Conservation (phyloP, 2,113 vertebrate genomes). For the Chelonoidis abingdonii region DNA sequence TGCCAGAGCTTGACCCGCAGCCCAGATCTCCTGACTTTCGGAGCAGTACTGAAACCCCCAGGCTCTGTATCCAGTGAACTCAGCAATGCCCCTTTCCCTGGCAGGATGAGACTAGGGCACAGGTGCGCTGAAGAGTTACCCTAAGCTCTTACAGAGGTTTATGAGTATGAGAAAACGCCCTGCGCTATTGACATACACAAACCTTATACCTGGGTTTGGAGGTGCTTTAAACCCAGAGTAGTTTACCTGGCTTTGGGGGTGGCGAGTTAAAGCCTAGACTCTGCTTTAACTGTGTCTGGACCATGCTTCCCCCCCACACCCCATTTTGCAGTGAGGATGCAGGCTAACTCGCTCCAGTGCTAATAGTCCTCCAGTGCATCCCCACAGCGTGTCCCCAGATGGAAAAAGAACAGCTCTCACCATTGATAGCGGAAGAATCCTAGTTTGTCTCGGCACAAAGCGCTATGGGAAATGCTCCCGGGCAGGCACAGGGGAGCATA, state of each 20-base stretch:
- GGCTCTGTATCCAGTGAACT: not conserved
- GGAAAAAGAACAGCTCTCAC: not conserved
- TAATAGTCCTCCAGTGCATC: not conserved
- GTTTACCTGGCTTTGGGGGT: too few species aligned
- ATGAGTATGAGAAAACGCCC: too few species aligned
- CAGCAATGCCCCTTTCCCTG: not conserved
- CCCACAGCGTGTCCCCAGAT: too few species aligned
- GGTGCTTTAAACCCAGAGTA: not conserved
- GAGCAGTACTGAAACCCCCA: not conserved
- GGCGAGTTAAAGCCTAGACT: not conserved
- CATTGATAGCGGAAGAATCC: too few species aligned
- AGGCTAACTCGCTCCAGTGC: not conserved
- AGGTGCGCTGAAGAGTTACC: too few species aligned
- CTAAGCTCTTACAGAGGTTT: too few species aligned
- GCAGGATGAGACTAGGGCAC: not conserved
- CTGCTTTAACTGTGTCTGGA: not conserved
- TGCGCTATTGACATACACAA: too few species aligned
- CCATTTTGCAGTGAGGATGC: not conserved
- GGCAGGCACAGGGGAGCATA: too few species aligned
- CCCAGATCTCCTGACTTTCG: not conserved
- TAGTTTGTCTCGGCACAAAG: not conserved
- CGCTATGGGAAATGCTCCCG: not conserved
- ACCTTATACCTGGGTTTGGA: not conserved
- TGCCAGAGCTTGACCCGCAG: not conserved
- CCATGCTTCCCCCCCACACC: too few species aligned